Percentiles rank a stretch among this genome's conserved stretches.
Conservation (phyloP, 2,113 vertebrate genomes). For the Procavia capensis region DNA sequence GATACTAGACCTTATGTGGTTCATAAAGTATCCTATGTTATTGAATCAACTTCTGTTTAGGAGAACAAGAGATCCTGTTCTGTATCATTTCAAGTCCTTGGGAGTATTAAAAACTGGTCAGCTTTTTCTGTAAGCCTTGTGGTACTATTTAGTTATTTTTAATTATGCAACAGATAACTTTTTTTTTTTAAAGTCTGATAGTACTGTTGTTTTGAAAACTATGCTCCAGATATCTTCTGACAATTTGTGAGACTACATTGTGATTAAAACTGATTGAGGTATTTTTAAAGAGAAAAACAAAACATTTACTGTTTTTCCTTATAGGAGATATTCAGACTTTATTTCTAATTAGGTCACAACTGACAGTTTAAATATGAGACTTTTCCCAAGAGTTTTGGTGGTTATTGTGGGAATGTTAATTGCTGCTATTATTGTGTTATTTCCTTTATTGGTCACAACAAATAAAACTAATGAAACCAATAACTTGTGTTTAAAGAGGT, state of each 20-base stretch:
- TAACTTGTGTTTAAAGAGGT: neutral
- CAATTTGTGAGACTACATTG: neutral
- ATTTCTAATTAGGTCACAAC: neutral
- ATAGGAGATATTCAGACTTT: neutral
- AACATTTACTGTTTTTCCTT: neutral
- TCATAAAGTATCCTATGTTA: slow-evolving; percentile 38
- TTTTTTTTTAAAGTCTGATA: neutral
- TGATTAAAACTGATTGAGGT: neutral
- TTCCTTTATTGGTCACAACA: neutral
- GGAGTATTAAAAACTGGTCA: slow-evolving; percentile 52
- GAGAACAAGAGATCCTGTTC: slow-evolving; percentile 25
- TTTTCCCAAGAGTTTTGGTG: neutral
- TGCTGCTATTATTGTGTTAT: neutral
- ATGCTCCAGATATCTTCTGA: neutral
- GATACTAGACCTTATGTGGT: slow-evolving; percentile 50
- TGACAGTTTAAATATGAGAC: neutral
- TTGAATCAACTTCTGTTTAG: slow-evolving; percentile 42
- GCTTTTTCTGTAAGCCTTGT: neutral
- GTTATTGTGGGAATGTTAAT: neutral
- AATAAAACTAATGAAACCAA: neutral
- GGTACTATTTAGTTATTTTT: neutral
- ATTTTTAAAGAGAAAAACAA: slow-evolving; percentile 6
- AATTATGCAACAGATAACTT: neutral
- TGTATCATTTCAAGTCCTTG: slow-evolving; percentile 14
- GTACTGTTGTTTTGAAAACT: neutral